phyloP scores from a whole-genome alignment of 2,113 vertebrate genomes.

The Campylorhamphus procurvoides region DNA sequence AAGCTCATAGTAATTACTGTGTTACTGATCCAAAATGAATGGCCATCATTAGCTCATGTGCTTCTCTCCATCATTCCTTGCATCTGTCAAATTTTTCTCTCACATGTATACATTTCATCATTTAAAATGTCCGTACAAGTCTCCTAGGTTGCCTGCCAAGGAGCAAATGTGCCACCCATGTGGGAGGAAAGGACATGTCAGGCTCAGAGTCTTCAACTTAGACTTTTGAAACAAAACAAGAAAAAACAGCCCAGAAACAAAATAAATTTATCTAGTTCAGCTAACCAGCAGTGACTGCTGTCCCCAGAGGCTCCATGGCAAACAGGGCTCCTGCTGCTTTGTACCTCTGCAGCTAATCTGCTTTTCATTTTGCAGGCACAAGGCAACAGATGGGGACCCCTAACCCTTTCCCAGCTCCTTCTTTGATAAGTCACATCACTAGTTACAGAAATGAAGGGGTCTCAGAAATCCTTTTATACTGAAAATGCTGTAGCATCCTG shows the following conservation, averaged over 20 bases:
- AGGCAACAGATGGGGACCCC: not conserved
- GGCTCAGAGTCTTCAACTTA: not conserved
- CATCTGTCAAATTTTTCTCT: not conserved
- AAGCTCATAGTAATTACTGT: not conserved
- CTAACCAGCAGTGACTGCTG: not conserved
- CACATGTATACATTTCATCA: not conserved
- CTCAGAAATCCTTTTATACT: not conserved
- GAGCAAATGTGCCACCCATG: not conserved
- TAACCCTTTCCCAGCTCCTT: not conserved
- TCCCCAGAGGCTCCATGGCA: not conserved
- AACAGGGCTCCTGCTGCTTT: fast-evolving
- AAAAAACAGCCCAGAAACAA: not conserved
- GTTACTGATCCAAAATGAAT: not conserved
- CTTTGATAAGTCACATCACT: not conserved
- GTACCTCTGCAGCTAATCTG: not conserved
- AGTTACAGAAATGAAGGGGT: not conserved
- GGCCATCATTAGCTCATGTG: not conserved
- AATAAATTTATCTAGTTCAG: not conserved
- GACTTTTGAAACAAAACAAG: not conserved
- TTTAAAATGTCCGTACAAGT: not conserved
- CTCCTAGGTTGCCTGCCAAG: not conserved
- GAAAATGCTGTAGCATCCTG: not conserved
- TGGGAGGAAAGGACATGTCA: not conserved
- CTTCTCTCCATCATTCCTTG: not conserved
- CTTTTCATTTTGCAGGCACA: not conserved